Base-by-base conservation (phyloP, 1,140 invertebrate species). In the Oedothorax gibbosus region DNA sequence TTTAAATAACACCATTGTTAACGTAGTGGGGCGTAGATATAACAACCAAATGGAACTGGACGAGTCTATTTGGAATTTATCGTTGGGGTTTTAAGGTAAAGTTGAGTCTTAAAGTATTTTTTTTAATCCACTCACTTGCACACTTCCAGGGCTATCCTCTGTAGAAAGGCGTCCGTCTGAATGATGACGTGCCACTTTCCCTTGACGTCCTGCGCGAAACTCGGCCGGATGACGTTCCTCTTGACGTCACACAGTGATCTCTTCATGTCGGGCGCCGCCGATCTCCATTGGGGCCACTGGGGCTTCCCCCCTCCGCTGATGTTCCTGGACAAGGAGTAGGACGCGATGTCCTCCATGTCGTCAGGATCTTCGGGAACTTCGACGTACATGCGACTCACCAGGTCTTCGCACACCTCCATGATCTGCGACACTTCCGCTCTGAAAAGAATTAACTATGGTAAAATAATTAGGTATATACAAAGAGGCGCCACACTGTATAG, bases 101-200 rank as follows among this genome's bases (percentile, higher is more conserved):
- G n/a, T n/a, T n/a, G n/a, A n/a, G n/a, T n/a, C n/a, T n/a, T n/a
- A n/a, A n/a, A n/a, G n/a, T n/a, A n/a, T n/a, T n/a, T n/a, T n/a
- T n/a, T 1, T 62, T 2, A 35, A 68, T 51, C 6, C 7, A 60
- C 62, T 85, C 82, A 87, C 86, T 56, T 86, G 81, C 86, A 87
- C 0, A 82, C 71, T 86, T 87, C 85, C 12, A 86, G 20, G 50
- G 71, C 69, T 14, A 87, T 72, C 64, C 78, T 75, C 54, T 87
- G 86, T 0, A 77, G 78, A 15, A 86, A 86, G 14, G 51, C 51
- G 14, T 87, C 86, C 10, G 86, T 86, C 50, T 87, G 86, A 65
- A 87, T 84, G 8, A 87, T 82, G 35, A 87, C 85, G 8, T 87
- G 71, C 86, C 86, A 87, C 66, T 86, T 87, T 2, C 86, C 86